Evolutionary conservation across 37 sponge, comb jelly and placozoan genomes (phyloP).

Genomic region (Spongilla lacustris): DNA sequence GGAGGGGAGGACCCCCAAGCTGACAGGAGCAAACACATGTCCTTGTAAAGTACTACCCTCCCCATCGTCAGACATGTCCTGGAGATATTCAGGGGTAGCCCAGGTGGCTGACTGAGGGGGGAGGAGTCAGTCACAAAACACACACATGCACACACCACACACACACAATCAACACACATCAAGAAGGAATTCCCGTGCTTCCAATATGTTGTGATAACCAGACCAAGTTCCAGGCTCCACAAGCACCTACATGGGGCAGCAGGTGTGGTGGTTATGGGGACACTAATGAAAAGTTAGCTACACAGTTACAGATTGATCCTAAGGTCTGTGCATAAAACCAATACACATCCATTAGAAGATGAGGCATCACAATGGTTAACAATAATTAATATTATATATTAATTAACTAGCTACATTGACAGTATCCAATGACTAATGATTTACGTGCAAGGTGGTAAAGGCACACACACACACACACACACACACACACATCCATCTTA

Average conservation of each 20-base stretch:
- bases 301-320: no score
- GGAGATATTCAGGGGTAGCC: not conserved
- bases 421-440: no score
- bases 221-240: constrained; percentile 68
- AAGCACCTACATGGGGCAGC: constrained; percentile 43
- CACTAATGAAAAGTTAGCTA: no score
- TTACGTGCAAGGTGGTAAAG: no score
- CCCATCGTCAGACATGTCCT: not conserved
- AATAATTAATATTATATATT: no score
- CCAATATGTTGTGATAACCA: constrained; percentile 65
- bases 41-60: constrained; percentile 14
- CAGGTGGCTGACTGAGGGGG: not conserved
- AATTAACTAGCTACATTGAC: no score
- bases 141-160: not conserved
- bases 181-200: constrained; percentile 72
- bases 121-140: constrained; percentile 3
- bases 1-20: not conserved
- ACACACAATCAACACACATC: constrained; percentile 14
- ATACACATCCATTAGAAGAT: no score
- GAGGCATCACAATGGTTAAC: no score
- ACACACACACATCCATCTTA: no score
- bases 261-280: no score
- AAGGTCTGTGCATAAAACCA: no score
- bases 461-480: no score
- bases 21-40: constrained; percentile 84